These are phyloP conservation scores for Ernsta delagoae DNA, from an alignment of 2,888 invertebrate species.

Conservation along the genomic window DNA sequence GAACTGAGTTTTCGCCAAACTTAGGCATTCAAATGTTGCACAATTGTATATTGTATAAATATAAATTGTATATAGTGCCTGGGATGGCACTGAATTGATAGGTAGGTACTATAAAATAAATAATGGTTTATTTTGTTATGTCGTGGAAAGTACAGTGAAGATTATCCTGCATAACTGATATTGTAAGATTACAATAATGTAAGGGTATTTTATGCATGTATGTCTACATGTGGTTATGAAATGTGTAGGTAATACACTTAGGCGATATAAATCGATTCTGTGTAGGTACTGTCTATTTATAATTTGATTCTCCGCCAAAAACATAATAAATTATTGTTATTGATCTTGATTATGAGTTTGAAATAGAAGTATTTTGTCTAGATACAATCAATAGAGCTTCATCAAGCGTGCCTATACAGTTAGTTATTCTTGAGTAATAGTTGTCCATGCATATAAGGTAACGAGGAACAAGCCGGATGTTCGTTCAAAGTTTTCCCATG, in stretches of 20 bases:
- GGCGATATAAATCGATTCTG: too few relatives aligned
- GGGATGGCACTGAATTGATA: too few relatives aligned
- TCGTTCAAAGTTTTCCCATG: conserved; percentile 68
- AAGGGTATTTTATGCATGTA: too few relatives aligned
- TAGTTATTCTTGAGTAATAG: conserved; percentile 50
- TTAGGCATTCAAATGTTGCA: conserved; percentile 45
- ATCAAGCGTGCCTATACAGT: conserved; percentile 1
- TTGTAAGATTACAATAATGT: too few relatives aligned
- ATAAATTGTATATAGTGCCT: too few relatives aligned
- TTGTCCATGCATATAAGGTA: conserved; percentile 70
- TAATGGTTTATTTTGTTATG: neutral
- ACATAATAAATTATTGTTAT: neutral
- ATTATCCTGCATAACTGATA: neutral
- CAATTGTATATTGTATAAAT: too few relatives aligned
- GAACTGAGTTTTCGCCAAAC: conserved; percentile 60
- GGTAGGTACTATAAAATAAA: neutral
- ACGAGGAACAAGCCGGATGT: conserved; percentile 65
- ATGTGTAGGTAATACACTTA: too few relatives aligned
- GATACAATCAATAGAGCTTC: conserved; percentile 32
- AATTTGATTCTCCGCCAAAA: neutral
- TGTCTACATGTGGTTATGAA: too few relatives aligned
- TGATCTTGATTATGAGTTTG: neutral
- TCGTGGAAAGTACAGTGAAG: neutral
- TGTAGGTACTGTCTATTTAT: too few relatives aligned
- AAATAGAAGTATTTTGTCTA: conserved; percentile 24